Percentiles rank a stretch among this genome's conserved stretches.
These are phyloP conservation scores for Phainopepla nitens DNA, from an alignment of 2,113 vertebrate genomes.

Conservation along the genomic window DNA sequence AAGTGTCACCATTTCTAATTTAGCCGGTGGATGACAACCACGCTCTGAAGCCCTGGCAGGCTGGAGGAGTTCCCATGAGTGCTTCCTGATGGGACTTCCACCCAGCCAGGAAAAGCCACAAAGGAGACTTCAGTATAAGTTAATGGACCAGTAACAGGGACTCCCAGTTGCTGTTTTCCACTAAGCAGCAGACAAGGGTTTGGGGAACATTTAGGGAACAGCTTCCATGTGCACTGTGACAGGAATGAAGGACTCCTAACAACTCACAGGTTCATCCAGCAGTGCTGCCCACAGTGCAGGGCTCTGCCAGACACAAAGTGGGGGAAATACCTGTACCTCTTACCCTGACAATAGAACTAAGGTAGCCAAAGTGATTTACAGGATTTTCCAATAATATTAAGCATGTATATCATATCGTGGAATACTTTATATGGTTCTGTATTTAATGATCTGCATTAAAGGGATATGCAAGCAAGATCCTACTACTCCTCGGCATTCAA, in stretches of 20 bases:
- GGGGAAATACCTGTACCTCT: neutral
- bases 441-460: neutral
- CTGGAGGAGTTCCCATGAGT: neutral
- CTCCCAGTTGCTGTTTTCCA: neutral
- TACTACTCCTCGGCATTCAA: neutral
- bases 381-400: neutral
- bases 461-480: neutral
- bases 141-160: neutral
- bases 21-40: neutral
- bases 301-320: accelerated
- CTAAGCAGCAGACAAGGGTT: neutral
- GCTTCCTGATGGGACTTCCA: neutral
- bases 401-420: neutral
- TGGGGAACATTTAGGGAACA: neutral
- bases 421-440: neutral
- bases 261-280: neutral
- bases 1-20: neutral
- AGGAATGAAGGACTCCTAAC: neutral
- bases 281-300: accelerated
- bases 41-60: neutral
- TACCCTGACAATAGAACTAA: neutral
- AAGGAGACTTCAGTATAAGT: neutral
- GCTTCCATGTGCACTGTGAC: neutral
- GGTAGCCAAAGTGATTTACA: neutral
- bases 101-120: neutral